Base-by-base conservation (phyloP, 1,140 invertebrate species). In the Ceratosolen fusciceps region DNA sequence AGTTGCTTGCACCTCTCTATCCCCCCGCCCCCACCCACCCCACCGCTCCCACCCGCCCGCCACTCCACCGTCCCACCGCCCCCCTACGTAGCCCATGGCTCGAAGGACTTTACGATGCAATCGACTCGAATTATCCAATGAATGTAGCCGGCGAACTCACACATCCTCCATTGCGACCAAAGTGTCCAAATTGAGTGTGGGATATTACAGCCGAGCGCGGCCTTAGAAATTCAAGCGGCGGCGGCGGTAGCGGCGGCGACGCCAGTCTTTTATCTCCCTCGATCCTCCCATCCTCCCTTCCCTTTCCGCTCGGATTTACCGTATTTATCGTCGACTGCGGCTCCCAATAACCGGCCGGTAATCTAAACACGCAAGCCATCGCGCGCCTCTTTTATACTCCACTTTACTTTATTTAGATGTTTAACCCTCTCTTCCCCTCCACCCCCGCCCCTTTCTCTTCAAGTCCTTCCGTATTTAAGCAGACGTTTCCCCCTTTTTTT, bases 111-210 rank as follows among this genome's bases (percentile, higher is more conserved):
- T 77, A 77, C 76, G 76, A 77, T 24, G 70, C 77, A 79, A 79
- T 79, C 70, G 68, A 52, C 54, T 49, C 77, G 77, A 79, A 79
- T 79, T 79, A 79, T 79, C 70, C 58, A 39, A 39, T 24, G 14
- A 39, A 39, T 24, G 14, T 31, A n/a, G 31, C 29, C 65, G 31
- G 52, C 60, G 24, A 76, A 39, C 60, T 76, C 60, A 29, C 52
- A 60, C 71, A 65, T 39, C 39, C 67, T 29, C 21, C 12, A 67
- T 67, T 31, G 65, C 62, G 4, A 39, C 24, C 14, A 9, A 60
- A 29, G 58, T 62, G 29, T 62, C 58, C 8, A 62, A 62, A 62
- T 62, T 62, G 7, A 62, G 12, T 34, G 29, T 62, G 34, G 34
- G 31, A 70, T 68, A 65, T 68, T 60, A 62, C 56, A 34, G 26